phyloP scores from a whole-genome alignment of 2,797 vertebrate species.

The Pseudomugil tenellus region DNA sequence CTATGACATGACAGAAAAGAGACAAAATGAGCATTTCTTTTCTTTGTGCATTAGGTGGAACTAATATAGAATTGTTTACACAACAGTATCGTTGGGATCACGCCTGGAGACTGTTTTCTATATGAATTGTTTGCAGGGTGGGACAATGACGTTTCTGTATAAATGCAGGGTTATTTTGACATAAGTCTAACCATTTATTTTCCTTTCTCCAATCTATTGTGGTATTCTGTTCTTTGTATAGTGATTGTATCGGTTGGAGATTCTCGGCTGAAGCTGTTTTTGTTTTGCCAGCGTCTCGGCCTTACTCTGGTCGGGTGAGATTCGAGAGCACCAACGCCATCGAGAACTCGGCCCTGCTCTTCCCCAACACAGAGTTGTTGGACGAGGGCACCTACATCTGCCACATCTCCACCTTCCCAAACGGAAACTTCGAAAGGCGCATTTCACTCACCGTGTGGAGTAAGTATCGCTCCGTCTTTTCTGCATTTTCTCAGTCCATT shows the following conservation, averaged over 20 bases:
- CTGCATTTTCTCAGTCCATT: constrained; percentile 33
- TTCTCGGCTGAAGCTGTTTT: constrained; percentile 20
- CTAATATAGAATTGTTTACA: neutral
- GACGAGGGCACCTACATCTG: constrained; percentile 90
- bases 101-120: neutral
- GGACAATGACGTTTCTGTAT: neutral
- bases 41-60: neutral
- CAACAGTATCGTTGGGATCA: constrained; percentile 12
- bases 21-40: neutral
- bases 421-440: constrained; percentile 85
- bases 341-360: constrained; percentile 74
- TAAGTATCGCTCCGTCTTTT: constrained; percentile 56
- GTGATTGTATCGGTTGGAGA: neutral
- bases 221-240: constrained; percentile 1
- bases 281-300: constrained; percentile 67
- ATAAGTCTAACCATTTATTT: constrained; percentile 5
- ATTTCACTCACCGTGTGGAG: constrained; percentile 79
- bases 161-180: constrained; percentile 9
- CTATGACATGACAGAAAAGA: neutral
- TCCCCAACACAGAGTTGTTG: constrained; percentile 68
- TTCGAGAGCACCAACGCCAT: constrained; percentile 74
- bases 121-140: constrained; percentile 6
- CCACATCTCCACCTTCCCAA: constrained; percentile 88
- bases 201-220: neutral
- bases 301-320: constrained; percentile 68